Evolutionary conservation across 2,113 vertebrate species (phyloP).

Genomic region (Myodes glareolus): DNA sequence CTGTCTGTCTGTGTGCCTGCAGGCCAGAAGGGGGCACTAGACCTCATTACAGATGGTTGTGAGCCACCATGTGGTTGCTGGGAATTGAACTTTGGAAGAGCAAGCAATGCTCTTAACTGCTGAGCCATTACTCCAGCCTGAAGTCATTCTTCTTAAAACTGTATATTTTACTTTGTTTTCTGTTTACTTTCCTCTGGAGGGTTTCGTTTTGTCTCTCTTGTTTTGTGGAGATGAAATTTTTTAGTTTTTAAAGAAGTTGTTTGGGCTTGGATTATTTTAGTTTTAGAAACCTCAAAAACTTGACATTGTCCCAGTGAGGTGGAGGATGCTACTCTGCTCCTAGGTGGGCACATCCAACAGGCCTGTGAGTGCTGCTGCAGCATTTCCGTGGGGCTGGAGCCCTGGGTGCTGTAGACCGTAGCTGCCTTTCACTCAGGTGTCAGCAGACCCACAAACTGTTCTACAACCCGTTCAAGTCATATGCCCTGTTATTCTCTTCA

Average conservation of each 20-base stretch:
- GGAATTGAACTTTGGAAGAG: too few species aligned
- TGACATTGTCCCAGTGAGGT: neutral
- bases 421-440: neutral
- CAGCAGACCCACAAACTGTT: accelerated
- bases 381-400: neutral
- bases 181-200: constrained; percentile 23
- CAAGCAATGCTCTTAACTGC: too few species aligned
- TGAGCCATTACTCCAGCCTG: too few species aligned
- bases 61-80: too few species aligned
- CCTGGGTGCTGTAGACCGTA: accelerated
- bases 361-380: neutral
- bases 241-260: constrained; percentile 20
- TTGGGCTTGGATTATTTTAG: constrained; percentile 20
- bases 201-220: neutral
- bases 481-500: neutral
- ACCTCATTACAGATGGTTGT: too few species aligned
- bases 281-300: constrained; percentile 3
- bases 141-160: neutral
- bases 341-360: accelerated
- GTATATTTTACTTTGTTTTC: neutral
- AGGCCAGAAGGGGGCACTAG: too few species aligned
- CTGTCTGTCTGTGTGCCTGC: too few species aligned
- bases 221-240: neutral
- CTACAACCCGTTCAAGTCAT: accelerated
- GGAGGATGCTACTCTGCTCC: neutral